Percentiles rank a stretch among this genome's conserved stretches.
Evolutionary conservation across 2,797 vertebrate species (phyloP).

Genomic region (Sciurus vulgaris): DNA sequence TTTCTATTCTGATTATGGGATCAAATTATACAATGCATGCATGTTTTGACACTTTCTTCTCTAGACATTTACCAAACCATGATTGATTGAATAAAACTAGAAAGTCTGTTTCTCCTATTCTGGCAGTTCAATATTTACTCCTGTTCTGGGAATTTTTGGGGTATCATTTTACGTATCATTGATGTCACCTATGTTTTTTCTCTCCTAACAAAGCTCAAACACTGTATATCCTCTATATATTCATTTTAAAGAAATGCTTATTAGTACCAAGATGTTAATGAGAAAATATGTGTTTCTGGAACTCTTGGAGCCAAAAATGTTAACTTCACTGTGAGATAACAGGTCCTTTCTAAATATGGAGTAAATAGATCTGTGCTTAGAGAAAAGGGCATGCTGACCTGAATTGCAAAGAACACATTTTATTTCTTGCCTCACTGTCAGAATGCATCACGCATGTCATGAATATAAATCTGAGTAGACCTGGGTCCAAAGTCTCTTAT

Average conservation of each 20-base stretch:
- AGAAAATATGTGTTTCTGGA: slow-evolving; percentile 52
- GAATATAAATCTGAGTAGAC: slow-evolving; percentile 78
- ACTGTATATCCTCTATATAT: neutral
- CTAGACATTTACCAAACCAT: neutral
- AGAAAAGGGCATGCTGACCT: slow-evolving; percentile 79
- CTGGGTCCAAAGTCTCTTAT: slow-evolving; percentile 82
- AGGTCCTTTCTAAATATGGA: slow-evolving; percentile 72
- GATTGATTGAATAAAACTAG: neutral
- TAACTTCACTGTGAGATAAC: slow-evolving; percentile 58
- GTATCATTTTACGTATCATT: slow-evolving; percentile 27
- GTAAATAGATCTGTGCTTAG: slow-evolving; percentile 74
- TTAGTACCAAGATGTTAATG: slow-evolving; percentile 63
- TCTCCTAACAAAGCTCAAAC: slow-evolving; percentile 49
- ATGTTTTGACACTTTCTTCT: neutral
- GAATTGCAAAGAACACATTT: slow-evolving; percentile 73
- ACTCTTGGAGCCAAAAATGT: slow-evolving; percentile 55
- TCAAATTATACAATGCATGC: neutral
- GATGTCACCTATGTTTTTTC: neutral
- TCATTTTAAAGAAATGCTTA: neutral
- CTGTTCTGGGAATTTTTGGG: neutral
- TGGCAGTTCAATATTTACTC: neutral
- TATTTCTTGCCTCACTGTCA: slow-evolving; percentile 75
- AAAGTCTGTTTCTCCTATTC: neutral
- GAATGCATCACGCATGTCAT: slow-evolving; percentile 77
- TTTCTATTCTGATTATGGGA: neutral